Conservation (phyloP, 92 coral and sea anemone species). For the Metridium senile region DNA sequence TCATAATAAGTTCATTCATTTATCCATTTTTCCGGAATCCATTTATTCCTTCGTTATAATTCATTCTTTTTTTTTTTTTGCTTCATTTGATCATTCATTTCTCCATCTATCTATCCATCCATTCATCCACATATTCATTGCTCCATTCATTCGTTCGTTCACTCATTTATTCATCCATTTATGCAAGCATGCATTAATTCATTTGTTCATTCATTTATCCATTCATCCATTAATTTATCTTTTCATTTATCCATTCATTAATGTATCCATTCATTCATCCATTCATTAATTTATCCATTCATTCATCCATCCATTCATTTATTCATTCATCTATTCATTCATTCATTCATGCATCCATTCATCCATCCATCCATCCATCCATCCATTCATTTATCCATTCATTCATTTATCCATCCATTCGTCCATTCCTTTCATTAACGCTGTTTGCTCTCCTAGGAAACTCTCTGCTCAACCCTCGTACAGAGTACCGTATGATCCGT, state of each 20-base stretch:
- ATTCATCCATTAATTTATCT: too few relatives aligned
- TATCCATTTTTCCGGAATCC: background rate
- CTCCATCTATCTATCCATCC: too few relatives aligned
- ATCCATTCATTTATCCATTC: background rate
- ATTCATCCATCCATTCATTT: background rate
- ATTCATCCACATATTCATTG: background rate
- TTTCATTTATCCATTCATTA: too few relatives aligned
- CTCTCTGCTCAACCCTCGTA: slow-evolving; percentile 74
- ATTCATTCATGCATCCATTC: background rate
- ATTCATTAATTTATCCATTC: background rate
- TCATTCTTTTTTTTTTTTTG: too few relatives aligned
- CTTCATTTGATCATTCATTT: background rate
- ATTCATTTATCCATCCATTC: background rate
- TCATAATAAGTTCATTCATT: background rate
- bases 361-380: background rate
- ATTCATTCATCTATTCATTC: background rate
- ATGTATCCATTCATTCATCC: too few relatives aligned
- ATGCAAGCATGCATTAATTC: too few relatives aligned
- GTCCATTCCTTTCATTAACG: background rate
- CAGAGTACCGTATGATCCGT: slow-evolving; percentile 92
- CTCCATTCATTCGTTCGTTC: background rate
- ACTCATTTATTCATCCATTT: background rate
- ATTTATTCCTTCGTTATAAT: background rate
- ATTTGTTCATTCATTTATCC: too few relatives aligned
- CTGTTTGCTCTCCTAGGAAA: slow-evolving; percentile 44